Conservation (phyloP, 2,797 vertebrate species). For the Nasua narica region DNA sequence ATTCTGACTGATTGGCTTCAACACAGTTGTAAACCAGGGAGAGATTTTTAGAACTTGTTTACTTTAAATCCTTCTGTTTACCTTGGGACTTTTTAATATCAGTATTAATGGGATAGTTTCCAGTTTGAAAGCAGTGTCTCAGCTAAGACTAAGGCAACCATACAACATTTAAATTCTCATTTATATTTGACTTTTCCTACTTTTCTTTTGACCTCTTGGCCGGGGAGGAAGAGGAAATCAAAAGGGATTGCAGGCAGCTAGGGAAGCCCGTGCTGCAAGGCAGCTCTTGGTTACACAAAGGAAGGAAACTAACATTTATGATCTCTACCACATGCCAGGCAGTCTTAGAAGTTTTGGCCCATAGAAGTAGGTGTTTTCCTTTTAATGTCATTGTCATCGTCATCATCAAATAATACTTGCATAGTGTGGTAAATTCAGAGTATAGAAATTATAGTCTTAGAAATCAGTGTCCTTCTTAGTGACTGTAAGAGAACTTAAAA, state of each 20-base stretch:
- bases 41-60: constrained; percentile 19
- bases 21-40: neutral
- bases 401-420: neutral
- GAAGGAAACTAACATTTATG: neutral
- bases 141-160: neutral
- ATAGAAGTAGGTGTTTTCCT: neutral
- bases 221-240: constrained; percentile 14
- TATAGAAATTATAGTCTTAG: neutral
- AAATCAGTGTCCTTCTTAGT: neutral
- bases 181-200: neutral
- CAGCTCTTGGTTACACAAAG: neutral
- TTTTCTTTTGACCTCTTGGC: neutral
- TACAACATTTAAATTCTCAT: neutral
- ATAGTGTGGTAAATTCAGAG: neutral
- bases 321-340: neutral
- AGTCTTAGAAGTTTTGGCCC: neutral
- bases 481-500: neutral
- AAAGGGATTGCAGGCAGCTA: neutral
- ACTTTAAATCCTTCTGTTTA: constrained; percentile 15
- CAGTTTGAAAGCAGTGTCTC: neutral
- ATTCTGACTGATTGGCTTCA: neutral
- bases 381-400: neutral
- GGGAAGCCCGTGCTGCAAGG: neutral
- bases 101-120: constrained; percentile 1
- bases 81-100: neutral